These are phyloP conservation scores for Drosophila willistoni DNA, from an alignment of 1,140 invertebrate species.

Conservation along the genomic window DNA sequence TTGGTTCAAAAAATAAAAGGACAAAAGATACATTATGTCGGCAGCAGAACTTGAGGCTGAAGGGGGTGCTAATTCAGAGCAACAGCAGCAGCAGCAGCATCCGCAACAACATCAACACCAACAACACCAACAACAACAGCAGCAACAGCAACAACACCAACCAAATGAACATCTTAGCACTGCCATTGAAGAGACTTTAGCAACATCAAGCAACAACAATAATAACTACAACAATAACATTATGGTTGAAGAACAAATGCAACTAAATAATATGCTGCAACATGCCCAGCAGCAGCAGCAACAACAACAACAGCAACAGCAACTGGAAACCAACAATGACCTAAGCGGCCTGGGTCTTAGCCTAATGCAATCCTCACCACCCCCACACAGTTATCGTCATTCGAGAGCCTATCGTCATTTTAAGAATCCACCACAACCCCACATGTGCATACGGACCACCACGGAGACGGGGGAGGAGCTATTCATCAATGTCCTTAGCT, in stretches of 20 bases:
- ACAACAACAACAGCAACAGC: conserved; percentile 41
- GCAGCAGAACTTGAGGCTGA: conserved; percentile 69
- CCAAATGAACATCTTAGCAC: conserved; percentile 50
- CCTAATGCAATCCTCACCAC: conserved; percentile 78
- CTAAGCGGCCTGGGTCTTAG: conserved; percentile 55
- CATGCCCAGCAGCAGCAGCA: conserved; percentile 34
- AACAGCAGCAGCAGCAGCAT: conserved; percentile 45
- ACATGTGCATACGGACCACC: conserved; percentile 89
- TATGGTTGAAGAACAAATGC: conserved; percentile 47
- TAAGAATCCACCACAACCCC: conserved; percentile 89
- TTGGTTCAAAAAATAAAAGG: conserved; percentile 52
- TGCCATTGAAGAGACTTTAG: conserved; percentile 58
- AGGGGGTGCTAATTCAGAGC: conserved; percentile 56
- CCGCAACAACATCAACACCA: conserved; percentile 24
- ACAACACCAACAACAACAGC: conserved; percentile 20
- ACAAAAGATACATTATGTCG: conserved; percentile 52
- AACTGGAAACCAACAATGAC: conserved; percentile 42
- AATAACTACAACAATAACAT: conserved; percentile 37
- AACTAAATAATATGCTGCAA: conserved; percentile 43
- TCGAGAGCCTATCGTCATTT: conserved; percentile 86
- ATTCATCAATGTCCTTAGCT: conserved; percentile 89
- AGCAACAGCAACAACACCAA: conserved; percentile 17
- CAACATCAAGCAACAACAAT: conserved; percentile 41
- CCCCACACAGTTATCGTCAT: conserved; percentile 82
- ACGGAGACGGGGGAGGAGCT: conserved; percentile 85